Evolutionary conservation across 2,888 invertebrate species (phyloP).

Genomic region (Lathronympha strigana): DNA sequence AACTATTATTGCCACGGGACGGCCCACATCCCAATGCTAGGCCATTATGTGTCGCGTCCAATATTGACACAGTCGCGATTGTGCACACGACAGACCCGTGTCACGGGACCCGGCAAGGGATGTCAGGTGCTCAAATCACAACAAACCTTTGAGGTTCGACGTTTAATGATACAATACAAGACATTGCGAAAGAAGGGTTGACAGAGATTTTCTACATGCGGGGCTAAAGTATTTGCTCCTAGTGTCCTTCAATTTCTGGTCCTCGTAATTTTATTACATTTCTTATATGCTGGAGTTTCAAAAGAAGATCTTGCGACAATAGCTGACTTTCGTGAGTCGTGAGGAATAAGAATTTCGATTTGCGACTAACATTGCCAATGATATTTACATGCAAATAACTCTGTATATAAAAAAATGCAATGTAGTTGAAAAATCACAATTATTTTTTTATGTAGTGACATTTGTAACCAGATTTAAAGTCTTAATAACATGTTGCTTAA

Average conservation of each 20-base stretch:
- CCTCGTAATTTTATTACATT: no score
- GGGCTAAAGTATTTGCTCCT: no score
- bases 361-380: no score
- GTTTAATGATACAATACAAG: conserved; percentile 13
- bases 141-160: conserved; percentile 24
- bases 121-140: conserved; percentile 48
- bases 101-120: conserved; percentile 66
- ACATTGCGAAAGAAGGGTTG: conserved; percentile 8
- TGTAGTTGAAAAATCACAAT: no score
- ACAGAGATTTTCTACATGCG: conserved; percentile 13
- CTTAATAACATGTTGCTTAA: not conserved
- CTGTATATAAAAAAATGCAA: no score
- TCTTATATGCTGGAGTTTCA: no score
- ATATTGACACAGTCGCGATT: conserved; percentile 78
- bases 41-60: conserved; percentile 69
- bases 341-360: no score
- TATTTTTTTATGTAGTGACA: no score
- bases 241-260: no score
- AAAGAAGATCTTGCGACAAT: no score
- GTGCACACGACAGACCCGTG: conserved; percentile 71
- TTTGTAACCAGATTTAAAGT: not conserved
- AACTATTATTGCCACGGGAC: conserved; percentile 66
- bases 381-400: no score
- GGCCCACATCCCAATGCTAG: conserved; percentile 68
- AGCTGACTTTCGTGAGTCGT: no score